Percentiles rank a stretch among this genome's conserved stretches.
phyloP scores from a whole-genome alignment of 35 echinoderm and acorn worm species.

The Apostichopus californicus region DNA sequence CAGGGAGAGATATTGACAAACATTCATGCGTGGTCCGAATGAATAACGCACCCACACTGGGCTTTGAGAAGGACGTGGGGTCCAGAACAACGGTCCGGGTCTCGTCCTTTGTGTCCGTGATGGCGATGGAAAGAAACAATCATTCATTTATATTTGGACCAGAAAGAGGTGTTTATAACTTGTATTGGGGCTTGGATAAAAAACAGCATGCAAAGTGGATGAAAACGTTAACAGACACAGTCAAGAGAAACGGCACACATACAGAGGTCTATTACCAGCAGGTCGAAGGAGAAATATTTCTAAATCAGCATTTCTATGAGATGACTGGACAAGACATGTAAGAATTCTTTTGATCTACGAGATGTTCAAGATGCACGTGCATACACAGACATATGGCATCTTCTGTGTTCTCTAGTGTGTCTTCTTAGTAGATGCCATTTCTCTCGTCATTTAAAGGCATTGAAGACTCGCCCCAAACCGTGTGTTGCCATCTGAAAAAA shows the following conservation, averaged over 20 bases:
- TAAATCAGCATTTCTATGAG: not conserved
- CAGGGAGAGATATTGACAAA: slow-evolving; percentile 84
- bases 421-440: too few relatives aligned
- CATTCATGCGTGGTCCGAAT: slow-evolving; percentile 87
- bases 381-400: not conserved
- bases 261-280: slow-evolving; percentile 18
- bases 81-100: slow-evolving; percentile 73
- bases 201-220: not conserved
- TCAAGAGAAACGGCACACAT: slow-evolving; percentile 3
- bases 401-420: too few relatives aligned
- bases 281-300: slow-evolving; percentile 5
- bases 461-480: too few relatives aligned
- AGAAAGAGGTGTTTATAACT: not conserved
- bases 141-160: not conserved
- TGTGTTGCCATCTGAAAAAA: too few relatives aligned
- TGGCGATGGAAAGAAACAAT: not conserved
- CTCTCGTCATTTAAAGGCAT: too few relatives aligned
- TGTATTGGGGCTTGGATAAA: slow-evolving; percentile 39
- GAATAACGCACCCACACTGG: slow-evolving; percentile 85
- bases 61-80: slow-evolving; percentile 82
- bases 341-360: not conserved
- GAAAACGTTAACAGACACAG: not conserved
- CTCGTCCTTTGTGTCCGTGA: slow-evolving; percentile 14
- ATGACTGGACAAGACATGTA: slow-evolving; percentile 54
- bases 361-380: not conserved